Evolutionary conservation across 1,140 invertebrate species (phyloP), one percentile per base, ranked within the genome.

Genomic region (Heterodera carotae): DNA sequence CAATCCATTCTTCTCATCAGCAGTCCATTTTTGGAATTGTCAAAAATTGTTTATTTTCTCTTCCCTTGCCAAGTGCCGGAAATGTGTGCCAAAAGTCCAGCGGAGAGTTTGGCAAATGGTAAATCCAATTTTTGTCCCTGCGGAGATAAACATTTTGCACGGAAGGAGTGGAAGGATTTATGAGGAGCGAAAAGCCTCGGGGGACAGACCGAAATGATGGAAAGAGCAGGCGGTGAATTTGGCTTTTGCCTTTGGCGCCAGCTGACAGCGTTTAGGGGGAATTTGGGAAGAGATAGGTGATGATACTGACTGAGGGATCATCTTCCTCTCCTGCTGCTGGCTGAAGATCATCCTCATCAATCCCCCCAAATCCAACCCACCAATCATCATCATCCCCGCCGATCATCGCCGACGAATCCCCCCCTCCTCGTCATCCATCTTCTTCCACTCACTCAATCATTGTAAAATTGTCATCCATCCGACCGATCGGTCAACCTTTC

Each of bases 361-460:
- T 56, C 5, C 12, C 22, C 48, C 18, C 48, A 12, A 34, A 7
- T 34, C 62, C n/a, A 72, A 39, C 27, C 36, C 64, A 39, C 53
- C 15, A 10, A 48, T 43, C 8, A 53, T 71, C 39, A 12, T 43
- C 15, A 71, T 71, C 33, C 53, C 29, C 15, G 27, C 6, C 48
- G 15, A 56, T 56, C 48, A 56, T 56, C n/a, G n/a, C 48, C 48
- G 48, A 22, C 48, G 48, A 15, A 18, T 56, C 18, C 15, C 15
- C 0, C 48, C 48, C 39, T 12, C 39, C 39, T 12, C 39, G 6
- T 10, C 4, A 4, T 10, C 39, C 39, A 43, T 22, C 48, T 18
- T 56, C 48, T 56, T 56, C 22, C 69, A 71, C 69, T 71, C 39
- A 74, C 72, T 74, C 72, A 74, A 74, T 74, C 72, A 74, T 74